A percentile compares a stretch with the other conserved stretches of the same genome.
These are phyloP conservation scores for Diaprepes abbreviatus DNA, from an alignment of 2,888 invertebrate species.

Conservation along the genomic window DNA sequence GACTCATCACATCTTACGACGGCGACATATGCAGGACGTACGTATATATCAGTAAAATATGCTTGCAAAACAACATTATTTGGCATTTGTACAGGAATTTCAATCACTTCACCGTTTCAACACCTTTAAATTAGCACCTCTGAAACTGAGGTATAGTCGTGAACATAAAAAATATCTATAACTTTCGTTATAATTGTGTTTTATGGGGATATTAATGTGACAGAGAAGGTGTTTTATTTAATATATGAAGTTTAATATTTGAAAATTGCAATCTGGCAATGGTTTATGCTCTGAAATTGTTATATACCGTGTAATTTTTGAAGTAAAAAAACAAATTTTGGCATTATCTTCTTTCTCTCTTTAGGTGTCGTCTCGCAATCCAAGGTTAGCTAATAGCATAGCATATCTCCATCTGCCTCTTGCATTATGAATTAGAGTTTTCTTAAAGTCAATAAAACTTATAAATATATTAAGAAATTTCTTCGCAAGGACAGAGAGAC, in stretches of 20 bases:
- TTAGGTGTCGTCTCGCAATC: no score
- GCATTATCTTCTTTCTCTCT: no score
- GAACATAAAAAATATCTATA: slow-evolving; percentile 6
- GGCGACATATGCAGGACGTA: background rate
- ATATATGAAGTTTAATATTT: background rate
- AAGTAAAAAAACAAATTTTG: no score
- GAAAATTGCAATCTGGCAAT: no score
- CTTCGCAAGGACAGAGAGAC: no score
- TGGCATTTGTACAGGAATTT: slow-evolving; percentile 45
- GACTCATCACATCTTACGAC: background rate
- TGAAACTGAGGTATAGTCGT: background rate
- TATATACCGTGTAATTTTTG: no score
- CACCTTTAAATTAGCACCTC: slow-evolving; percentile 38
- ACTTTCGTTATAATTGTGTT: background rate
- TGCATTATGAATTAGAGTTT: no score
- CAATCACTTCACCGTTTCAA: slow-evolving; percentile 34
- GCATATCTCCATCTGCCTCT: no score
- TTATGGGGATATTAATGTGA: background rate
- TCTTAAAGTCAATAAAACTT: no score
- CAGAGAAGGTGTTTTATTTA: background rate
- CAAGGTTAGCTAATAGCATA: no score
- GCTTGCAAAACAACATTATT: slow-evolving; percentile 45
- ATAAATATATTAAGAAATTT: no score
- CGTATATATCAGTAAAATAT: slow-evolving; percentile 21
- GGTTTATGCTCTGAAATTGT: no score